Evolutionary conservation across 2,113 vertebrate genomes (phyloP).

Genomic region (Clarias gariepinus): DNA sequence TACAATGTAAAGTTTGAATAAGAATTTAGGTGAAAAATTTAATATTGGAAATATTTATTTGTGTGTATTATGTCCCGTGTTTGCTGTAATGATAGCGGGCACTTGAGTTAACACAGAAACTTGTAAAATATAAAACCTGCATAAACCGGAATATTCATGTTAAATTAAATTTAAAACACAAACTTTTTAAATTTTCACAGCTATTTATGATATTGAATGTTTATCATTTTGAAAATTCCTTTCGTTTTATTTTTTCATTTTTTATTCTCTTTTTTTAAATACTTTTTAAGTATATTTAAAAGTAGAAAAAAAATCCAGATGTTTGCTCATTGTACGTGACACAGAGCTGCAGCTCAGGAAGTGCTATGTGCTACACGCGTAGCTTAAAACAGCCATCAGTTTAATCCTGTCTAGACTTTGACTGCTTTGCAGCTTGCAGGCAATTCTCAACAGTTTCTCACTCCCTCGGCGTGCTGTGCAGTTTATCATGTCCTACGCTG

Average conservation of each 20-base stretch:
- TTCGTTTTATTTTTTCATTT: not conserved
- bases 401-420: slow-evolving; percentile 38
- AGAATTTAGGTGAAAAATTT: not conserved
- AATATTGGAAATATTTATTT: not conserved
- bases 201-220: not conserved
- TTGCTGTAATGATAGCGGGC: not conserved
- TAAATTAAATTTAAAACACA: not conserved
- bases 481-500: slow-evolving; percentile 15
- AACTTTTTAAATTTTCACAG: not conserved
- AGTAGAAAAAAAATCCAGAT: not conserved
- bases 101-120: not conserved
- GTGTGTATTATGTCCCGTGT: not conserved
- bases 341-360: slow-evolving; percentile 9
- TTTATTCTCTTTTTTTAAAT: not conserved
- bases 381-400: slow-evolving; percentile 28
- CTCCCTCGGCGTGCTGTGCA: slow-evolving; percentile 17
- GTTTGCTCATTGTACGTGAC: not conserved
- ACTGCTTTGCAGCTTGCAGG: slow-evolving; percentile 13
- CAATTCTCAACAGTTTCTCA: slow-evolving; percentile 5
- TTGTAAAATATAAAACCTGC: not conserved
- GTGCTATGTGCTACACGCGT: not conserved
- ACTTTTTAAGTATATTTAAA: too few relatives aligned
- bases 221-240: not conserved
- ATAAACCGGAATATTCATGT: not conserved
- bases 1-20: not conserved